These are phyloP conservation scores for Bombus breviceps DNA, from an alignment of 1,140 invertebrate genomes.

Conservation along the genomic window DNA sequence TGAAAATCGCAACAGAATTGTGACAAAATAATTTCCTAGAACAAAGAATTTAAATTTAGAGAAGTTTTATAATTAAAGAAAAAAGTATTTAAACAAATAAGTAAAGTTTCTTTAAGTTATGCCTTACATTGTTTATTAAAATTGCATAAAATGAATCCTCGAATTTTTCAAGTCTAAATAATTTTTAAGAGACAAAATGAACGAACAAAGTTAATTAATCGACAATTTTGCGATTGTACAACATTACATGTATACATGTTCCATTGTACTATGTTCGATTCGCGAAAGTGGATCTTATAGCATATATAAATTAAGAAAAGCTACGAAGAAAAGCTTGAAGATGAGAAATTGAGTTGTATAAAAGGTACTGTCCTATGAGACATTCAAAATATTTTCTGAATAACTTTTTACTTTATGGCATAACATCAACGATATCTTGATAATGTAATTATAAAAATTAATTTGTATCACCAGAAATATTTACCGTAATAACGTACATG, in stretches of 20 bases:
- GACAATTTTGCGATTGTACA: background rate
- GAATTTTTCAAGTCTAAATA: background rate
- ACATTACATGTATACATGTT: slow-evolving; percentile 19
- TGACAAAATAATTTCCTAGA: background rate
- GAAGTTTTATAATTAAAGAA: background rate
- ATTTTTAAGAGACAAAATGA: background rate
- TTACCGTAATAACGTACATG: background rate
- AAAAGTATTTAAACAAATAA: background rate
- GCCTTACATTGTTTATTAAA: background rate
- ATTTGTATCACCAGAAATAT: background rate
- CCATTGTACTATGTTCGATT: slow-evolving; percentile 13
- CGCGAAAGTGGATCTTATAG: slow-evolving; percentile 19
- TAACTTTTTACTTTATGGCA: background rate
- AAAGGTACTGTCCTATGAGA: background rate
- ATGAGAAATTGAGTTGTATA: background rate
- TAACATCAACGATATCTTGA: background rate
- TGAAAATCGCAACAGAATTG: background rate
- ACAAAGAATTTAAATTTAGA: background rate
- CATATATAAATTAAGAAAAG: background rate
- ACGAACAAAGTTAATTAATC: background rate
- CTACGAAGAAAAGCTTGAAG: background rate
- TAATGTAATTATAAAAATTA: background rate
- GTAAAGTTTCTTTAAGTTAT: background rate
- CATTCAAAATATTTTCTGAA: background rate
- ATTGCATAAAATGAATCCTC: background rate